Conservation (phyloP, 2,888 invertebrate genomes). For the Caenorhabditis sp. region DNA sequence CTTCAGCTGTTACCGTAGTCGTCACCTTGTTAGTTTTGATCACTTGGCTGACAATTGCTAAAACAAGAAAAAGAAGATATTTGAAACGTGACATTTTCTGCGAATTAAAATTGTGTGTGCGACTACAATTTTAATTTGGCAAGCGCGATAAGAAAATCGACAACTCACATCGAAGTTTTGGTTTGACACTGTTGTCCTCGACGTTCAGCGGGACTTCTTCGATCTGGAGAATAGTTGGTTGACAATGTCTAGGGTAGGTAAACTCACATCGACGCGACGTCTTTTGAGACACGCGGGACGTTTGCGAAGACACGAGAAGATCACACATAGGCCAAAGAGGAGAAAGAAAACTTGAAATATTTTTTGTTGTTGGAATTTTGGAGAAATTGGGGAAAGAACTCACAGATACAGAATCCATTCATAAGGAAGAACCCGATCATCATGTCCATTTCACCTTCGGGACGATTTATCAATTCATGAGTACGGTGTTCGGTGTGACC, state of each 20-base stretch:
- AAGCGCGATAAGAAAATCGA: not conserved
- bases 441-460: slow-evolving; percentile 67
- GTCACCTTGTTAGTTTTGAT: slow-evolving; percentile 37
- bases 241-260: not conserved
- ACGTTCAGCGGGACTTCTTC: slow-evolving; percentile 10
- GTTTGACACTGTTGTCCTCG: slow-evolving; percentile 20
- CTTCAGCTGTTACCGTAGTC: slow-evolving; percentile 18
- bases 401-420: slow-evolving; percentile 67
- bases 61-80: slow-evolving; percentile 5
- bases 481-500: slow-evolving; percentile 32
- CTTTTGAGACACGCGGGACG: slow-evolving; percentile 26
- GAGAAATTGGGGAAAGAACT: no score
- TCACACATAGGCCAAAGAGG: slow-evolving; percentile 63
- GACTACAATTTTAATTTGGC: not conserved
- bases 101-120: slow-evolving; percentile 2
- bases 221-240: slow-evolving; percentile 5
- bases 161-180: slow-evolving; percentile 33
- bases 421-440: slow-evolving; percentile 68
- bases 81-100: not conserved
- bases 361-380: no score
- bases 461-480: slow-evolving; percentile 44
- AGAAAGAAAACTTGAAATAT: slow-evolving; percentile 60
- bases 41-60: slow-evolving; percentile 42
- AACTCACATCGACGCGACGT: slow-evolving; percentile 22
- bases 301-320: slow-evolving; percentile 61